Evolutionary conservation across 2,888 invertebrate species (phyloP).

Genomic region (Diplolepis rosae): DNA sequence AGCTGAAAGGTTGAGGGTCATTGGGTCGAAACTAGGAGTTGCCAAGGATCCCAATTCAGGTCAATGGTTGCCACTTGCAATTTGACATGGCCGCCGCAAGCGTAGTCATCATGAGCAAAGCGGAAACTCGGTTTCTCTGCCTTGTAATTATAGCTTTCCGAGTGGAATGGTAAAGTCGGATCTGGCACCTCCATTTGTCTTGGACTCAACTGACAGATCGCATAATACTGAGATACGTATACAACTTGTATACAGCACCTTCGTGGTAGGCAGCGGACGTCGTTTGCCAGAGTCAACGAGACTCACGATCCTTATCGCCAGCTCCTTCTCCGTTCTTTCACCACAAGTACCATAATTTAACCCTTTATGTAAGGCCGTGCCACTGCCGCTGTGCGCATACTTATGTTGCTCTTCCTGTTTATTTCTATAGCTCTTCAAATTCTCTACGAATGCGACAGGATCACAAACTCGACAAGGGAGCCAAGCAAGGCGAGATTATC

Average conservation of each 20-base stretch:
- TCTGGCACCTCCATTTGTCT: conserved; percentile 76
- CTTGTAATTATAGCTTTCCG: conserved; percentile 76
- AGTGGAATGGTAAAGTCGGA: conserved; percentile 75
- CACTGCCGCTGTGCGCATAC: neutral
- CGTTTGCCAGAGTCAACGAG: conserved; percentile 50
- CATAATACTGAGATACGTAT: conserved; percentile 54
- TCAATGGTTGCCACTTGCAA: conserved; percentile 41
- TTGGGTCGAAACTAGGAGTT: conserved; percentile 16
- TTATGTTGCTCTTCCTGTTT: neutral
- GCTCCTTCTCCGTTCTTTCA: conserved; percentile 42
- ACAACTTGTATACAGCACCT: conserved; percentile 42
- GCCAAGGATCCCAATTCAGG: conserved; percentile 31
- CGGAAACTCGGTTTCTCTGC: conserved; percentile 64
- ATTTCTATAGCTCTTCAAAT: neutral
- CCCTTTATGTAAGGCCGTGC: neutral
- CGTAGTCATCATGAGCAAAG: conserved; percentile 39
- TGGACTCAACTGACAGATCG: conserved; percentile 56
- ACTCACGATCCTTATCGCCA: conserved; percentile 63
- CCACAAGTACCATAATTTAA: conserved; percentile 21
- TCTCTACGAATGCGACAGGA: neutral
- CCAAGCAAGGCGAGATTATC: neutral
- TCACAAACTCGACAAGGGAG: neutral
- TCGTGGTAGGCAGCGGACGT: neutral
- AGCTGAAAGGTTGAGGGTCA: conserved; percentile 8
- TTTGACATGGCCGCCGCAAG: conserved; percentile 42